These are phyloP conservation scores for Cyclopterus lumpus DNA, from an alignment of 2,797 vertebrate species.

Conservation along the genomic window DNA sequence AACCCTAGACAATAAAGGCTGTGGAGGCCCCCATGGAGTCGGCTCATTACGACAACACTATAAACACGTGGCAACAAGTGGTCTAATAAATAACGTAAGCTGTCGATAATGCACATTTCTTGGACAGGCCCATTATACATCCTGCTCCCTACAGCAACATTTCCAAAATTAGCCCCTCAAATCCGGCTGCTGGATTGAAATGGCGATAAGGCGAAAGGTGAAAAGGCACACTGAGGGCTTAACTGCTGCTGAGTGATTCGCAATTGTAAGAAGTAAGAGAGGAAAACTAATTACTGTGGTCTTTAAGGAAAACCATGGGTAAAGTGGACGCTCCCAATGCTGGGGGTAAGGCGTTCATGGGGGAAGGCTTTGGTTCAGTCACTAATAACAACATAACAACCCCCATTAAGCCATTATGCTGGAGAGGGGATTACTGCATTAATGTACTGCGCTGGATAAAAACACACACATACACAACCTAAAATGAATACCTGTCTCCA, in stretches of 20 bases:
- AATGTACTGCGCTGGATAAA: slow-evolving; percentile 57
- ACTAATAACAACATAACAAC: slow-evolving; percentile 79
- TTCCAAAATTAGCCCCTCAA: slow-evolving; percentile 67
- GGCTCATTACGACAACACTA: slow-evolving; percentile 59
- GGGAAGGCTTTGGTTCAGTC: slow-evolving; percentile 76
- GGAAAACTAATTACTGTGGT: slow-evolving; percentile 79
- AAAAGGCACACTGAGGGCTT: slow-evolving; percentile 72
- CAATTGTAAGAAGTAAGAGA: slow-evolving; percentile 71
- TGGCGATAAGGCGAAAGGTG: slow-evolving; percentile 47
- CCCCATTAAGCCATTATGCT: slow-evolving; percentile 68
- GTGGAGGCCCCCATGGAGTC: slow-evolving; percentile 37
- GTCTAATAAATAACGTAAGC: slow-evolving; percentile 74
- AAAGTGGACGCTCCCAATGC: slow-evolving; percentile 67
- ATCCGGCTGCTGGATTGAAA: slow-evolving; percentile 67
- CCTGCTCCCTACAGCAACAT: slow-evolving; percentile 41
- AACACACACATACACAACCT: slow-evolving; percentile 20
- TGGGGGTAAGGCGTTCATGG: slow-evolving; percentile 67
- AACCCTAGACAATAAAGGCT: slow-evolving; percentile 31
- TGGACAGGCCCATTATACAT: slow-evolving; percentile 54
- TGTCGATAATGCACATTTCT: slow-evolving; percentile 58
- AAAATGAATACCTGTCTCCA: slow-evolving; percentile 32
- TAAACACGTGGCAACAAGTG: slow-evolving; percentile 63
- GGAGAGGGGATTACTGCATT: slow-evolving; percentile 63
- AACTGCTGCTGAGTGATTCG: slow-evolving; percentile 75
- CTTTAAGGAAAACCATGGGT: slow-evolving; percentile 75